Base-by-base conservation (phyloP, 2,888 invertebrate species). In the Agrochola lota region DNA sequence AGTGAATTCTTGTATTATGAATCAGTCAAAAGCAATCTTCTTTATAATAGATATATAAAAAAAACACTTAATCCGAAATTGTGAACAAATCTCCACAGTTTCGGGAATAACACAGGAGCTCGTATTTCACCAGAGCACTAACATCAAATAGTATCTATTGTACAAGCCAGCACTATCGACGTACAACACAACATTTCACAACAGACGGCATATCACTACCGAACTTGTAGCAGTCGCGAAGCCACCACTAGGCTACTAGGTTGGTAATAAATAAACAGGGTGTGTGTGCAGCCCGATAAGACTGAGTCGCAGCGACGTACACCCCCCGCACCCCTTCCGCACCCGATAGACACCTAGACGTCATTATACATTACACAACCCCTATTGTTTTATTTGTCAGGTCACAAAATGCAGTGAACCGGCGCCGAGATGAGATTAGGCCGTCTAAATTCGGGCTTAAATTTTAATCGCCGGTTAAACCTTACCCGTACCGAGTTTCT, bases 251-350 rank as follows among this genome's bases (percentile, higher is more conserved):
- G 92, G 90, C 89, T 92, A 93, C 90, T 93, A 89, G 92, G 94
- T 92, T 93, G 91, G 92, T 92, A 94, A 94, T 96, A 95, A 96
- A 96, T 96, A 96, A 94, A 95, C 96, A 95, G 92, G 93, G 95
- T 91, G 95, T 96, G 95, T 95, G 95, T 91, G 92, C 91, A 91
- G 90, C 90, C 93, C 93, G 96, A 97, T 97, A 96, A 96, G 95
- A 93, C 93, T 88, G 85, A 91, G 91, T 90, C 87, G 89, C 86
- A 90, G 88, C 89, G 87, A 91, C 91, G 83, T 88, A 88, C 90
- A 85, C 85, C 83, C 88, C 83, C 82, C 77, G 73, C 76, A 78
- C 74, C 87, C 87, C 88, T 86, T 88, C 87, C 80, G 80, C 85
- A 88, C 90, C 85, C 90, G 86, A 90, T 91, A 93, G 92, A 91